Percentiles rank a stretch among this genome's conserved stretches.
Conservation (phyloP, 2,113 vertebrate genomes). For the Psephotus haematonotus region DNA sequence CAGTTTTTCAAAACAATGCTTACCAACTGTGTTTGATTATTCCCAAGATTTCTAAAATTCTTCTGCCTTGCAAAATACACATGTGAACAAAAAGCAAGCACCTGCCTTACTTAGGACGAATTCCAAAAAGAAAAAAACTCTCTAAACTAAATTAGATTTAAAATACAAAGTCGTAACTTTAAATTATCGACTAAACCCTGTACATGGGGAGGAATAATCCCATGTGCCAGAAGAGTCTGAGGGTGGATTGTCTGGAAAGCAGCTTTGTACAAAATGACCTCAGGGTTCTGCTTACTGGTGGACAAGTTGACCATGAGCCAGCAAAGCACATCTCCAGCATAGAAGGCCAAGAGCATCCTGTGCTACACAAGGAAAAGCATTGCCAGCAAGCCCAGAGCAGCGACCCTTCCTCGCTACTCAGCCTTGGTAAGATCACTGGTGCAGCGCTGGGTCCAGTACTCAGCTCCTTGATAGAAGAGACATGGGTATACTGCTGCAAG, state of each 20-base stretch:
- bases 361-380: neutral
- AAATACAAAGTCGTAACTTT: neutral
- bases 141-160: neutral
- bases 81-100: neutral
- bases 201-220: neutral
- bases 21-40: neutral
- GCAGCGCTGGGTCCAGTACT: neutral
- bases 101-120: neutral
- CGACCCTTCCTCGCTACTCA: neutral
- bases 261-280: neutral
- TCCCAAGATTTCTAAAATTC: neutral
- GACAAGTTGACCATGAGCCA: neutral
- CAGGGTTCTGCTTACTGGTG: neutral
- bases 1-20: neutral
- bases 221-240: neutral
- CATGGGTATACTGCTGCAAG: neutral
- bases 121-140: neutral
- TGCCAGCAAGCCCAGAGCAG: too few species aligned
- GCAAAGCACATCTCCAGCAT: neutral
- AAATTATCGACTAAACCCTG: neutral
- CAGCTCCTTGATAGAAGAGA: neutral
- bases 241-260: neutral
- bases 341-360: neutral
- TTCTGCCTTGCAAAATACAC: neutral
- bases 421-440: neutral